phyloP scores from a whole-genome alignment of 1,140 invertebrate species.

The Carcinoscorpius rotundicauda region DNA sequence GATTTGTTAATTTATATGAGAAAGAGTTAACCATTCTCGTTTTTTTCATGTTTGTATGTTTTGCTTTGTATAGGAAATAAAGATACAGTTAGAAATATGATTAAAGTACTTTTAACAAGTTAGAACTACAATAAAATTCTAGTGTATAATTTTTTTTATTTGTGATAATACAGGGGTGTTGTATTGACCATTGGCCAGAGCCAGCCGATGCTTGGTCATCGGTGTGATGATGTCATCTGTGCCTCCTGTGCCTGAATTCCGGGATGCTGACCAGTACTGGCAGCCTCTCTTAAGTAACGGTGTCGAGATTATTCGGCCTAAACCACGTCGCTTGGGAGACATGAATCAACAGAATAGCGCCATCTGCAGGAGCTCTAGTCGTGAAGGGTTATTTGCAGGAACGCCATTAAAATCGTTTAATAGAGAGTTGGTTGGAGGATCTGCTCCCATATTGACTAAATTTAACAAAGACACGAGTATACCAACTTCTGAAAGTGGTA shows the following conservation, averaged over 20 bases:
- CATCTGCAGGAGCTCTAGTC: constrained; percentile 10
- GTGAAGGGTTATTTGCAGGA: constrained; percentile 9
- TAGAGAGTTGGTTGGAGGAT: constrained; percentile 17
- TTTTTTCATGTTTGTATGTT: too few species aligned
- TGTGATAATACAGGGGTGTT: too few species aligned
- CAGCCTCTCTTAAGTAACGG: constrained; percentile 52
- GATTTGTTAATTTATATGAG: too few species aligned
- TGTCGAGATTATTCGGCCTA: constrained; percentile 72
- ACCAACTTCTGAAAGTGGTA: not conserved
- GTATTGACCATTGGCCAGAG: not conserved
- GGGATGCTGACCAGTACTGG: constrained; percentile 45
- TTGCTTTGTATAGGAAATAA: too few species aligned
- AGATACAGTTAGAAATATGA: too few species aligned
- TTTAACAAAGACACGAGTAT: not conserved
- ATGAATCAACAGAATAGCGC: constrained; percentile 10
- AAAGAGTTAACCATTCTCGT: too few species aligned
- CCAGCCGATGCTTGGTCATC: constrained; percentile 9
- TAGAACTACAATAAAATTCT: too few species aligned
- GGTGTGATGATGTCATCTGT: constrained; percentile 17
- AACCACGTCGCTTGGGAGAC: constrained; percentile 44
- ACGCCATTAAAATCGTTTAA: constrained; percentile 11
- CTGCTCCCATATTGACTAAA: constrained; percentile 21
- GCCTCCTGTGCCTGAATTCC: constrained; percentile 34
- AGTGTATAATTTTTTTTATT: too few species aligned
- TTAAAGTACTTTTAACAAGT: too few species aligned